These are phyloP conservation scores for Neotoxoptera formosana DNA, from an alignment of 1,140 invertebrate genomes.

Conservation along the genomic window DNA sequence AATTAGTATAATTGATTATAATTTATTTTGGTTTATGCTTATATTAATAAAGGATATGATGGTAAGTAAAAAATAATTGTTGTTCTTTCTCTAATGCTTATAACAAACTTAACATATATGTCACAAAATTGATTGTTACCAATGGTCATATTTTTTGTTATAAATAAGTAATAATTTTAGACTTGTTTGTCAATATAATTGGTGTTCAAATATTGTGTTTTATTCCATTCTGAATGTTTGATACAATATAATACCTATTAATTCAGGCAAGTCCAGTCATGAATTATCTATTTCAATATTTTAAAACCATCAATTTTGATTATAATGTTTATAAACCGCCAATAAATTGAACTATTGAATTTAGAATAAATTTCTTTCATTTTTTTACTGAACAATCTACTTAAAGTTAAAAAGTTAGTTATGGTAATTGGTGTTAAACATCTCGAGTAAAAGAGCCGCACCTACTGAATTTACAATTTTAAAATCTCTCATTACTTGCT, in stretches of 20 bases:
- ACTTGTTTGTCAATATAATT: neutral
- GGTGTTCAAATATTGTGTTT: neutral
- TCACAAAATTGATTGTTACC: neutral
- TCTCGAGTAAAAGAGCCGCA: neutral
- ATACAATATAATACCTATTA: neutral
- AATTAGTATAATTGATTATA: neutral
- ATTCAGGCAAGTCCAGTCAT: neutral
- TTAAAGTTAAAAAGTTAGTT: neutral
- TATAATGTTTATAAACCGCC: neutral
- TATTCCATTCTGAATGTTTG: neutral
- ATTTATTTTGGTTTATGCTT: constrained; percentile 33
- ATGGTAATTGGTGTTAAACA: neutral
- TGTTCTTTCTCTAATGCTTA: neutral
- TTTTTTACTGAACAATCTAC: neutral
- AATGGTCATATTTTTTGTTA: neutral
- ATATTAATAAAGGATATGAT: constrained; percentile 37
- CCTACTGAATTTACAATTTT: too few species aligned
- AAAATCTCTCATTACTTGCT: too few species aligned
- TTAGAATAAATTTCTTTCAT: neutral
- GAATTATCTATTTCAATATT: neutral
- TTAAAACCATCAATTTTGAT: neutral
- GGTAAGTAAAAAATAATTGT: constrained; percentile 40
- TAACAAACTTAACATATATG: neutral
- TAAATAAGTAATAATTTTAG: neutral
- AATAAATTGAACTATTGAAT: neutral